phyloP scores from a whole-genome alignment of 2,113 vertebrate genomes.

The Eupsittula cactorum region DNA sequence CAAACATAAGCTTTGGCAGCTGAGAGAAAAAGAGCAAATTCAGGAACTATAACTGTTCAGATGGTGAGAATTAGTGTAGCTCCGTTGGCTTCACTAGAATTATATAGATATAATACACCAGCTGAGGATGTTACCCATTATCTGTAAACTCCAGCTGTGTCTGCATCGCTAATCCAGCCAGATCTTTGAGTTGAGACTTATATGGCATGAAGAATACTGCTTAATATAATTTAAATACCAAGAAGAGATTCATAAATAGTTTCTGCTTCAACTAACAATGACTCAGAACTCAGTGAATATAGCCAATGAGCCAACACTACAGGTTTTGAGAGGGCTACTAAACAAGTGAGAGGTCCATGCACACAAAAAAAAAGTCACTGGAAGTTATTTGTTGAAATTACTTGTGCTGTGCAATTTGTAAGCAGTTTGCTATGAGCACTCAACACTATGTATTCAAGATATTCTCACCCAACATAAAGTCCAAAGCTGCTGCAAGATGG shows the following conservation, averaged over 20 bases:
- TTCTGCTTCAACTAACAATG: neutral
- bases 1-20: neutral
- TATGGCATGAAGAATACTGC: neutral
- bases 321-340: neutral
- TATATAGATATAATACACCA: neutral
- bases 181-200: neutral
- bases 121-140: constrained; percentile 37
- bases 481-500: neutral
- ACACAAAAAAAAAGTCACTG: neutral
- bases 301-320: neutral
- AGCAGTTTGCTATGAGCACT: neutral
- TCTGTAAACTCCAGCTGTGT: constrained; percentile 29
- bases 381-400: neutral
- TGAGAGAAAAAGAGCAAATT: neutral
- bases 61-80: neutral
- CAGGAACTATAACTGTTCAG: neutral
- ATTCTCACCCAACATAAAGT: neutral
- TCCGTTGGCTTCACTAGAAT: neutral
- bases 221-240: neutral
- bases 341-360: neutral
- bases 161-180: neutral
- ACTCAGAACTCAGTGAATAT: neutral
- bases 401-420: neutral
- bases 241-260: neutral
- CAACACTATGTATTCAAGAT: neutral